These are phyloP conservation scores for Vanessa atalanta DNA, from an alignment of 1,140 invertebrate species.

Conservation along the genomic window DNA sequence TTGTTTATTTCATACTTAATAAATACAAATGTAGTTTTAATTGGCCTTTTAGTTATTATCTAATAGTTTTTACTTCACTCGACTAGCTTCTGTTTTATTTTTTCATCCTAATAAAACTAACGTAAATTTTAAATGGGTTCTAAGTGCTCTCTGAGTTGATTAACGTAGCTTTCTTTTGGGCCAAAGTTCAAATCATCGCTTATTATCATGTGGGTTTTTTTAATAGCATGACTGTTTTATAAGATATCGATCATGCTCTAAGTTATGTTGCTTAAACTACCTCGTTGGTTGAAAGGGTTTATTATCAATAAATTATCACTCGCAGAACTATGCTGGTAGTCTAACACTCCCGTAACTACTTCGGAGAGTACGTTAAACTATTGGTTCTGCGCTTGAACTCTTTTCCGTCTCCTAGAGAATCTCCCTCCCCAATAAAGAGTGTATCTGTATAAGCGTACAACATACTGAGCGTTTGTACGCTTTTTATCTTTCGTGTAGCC, in stretches of 20 bases:
- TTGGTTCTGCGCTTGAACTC: too few relatives aligned
- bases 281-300: too few relatives aligned
- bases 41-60: slow-evolving; percentile 1
- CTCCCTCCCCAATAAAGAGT: too few relatives aligned
- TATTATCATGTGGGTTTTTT: slow-evolving; percentile 79
- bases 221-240: slow-evolving; percentile 73
- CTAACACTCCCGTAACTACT: too few relatives aligned
- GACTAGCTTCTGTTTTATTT: background rate
- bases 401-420: too few relatives aligned
- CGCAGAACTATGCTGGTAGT: too few relatives aligned
- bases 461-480: too few relatives aligned
- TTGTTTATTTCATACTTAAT: slow-evolving; percentile 2
- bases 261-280: slow-evolving; percentile 36
- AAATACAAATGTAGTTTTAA: slow-evolving; percentile 7
- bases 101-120: background rate
- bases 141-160: background rate
- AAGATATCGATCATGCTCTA: slow-evolving; percentile 49
- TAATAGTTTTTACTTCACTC: background rate
- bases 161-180: background rate
- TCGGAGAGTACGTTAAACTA: too few relatives aligned
- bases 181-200: slow-evolving; percentile 48
- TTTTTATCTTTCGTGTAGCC: too few relatives aligned
- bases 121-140: background rate
- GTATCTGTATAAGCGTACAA: too few relatives aligned
- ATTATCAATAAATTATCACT: too few relatives aligned